Percentiles rank a stretch among this genome's conserved stretches.
phyloP scores from a whole-genome alignment of 2,888 invertebrate genomes.

The Oscheius myriophilus region DNA sequence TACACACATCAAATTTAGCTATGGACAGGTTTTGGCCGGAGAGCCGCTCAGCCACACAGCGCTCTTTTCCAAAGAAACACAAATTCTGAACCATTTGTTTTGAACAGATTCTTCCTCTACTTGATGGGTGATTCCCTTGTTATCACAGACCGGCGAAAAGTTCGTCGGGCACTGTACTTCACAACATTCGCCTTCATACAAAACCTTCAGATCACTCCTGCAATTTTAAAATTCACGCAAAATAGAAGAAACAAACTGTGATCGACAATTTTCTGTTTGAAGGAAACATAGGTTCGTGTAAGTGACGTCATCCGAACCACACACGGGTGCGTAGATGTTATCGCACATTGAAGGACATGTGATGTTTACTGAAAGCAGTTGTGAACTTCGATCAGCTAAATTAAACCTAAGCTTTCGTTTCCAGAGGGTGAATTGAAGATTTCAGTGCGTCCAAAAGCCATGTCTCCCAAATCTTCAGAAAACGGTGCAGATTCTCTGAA shows the following conservation, averaged over 20 bases:
- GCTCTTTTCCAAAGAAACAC: slow-evolving; percentile 59
- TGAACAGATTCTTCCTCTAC: slow-evolving; percentile 24
- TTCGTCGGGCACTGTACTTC: slow-evolving; percentile 45
- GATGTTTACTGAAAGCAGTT: too few species aligned
- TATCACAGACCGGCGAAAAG: slow-evolving; percentile 59
- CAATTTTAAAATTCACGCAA: neutral
- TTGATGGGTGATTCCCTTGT: slow-evolving; percentile 47
- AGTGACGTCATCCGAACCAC: slow-evolving; percentile 59
- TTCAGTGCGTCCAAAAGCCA: neutral
- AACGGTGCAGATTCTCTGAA: neutral
- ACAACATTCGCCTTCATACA: slow-evolving; percentile 53
- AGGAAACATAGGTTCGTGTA: slow-evolving; percentile 63
- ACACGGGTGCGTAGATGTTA: slow-evolving; percentile 61
- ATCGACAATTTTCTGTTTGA: slow-evolving; percentile 47
- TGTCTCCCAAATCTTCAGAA: neutral
- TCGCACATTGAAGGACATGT: slow-evolving; percentile 37
- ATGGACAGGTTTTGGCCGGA: slow-evolving; percentile 53
- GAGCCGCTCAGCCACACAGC: slow-evolving; percentile 58
- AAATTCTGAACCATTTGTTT: slow-evolving; percentile 53
- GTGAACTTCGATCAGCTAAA: too few species aligned
- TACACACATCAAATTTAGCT: slow-evolving; percentile 54
- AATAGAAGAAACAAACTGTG: neutral
- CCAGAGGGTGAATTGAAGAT: neutral
- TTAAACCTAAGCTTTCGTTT: neutral
- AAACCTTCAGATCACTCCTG: slow-evolving; percentile 30